Base-by-base conservation (phyloP, 2,113 vertebrate species). In the Turnix velox region DNA sequence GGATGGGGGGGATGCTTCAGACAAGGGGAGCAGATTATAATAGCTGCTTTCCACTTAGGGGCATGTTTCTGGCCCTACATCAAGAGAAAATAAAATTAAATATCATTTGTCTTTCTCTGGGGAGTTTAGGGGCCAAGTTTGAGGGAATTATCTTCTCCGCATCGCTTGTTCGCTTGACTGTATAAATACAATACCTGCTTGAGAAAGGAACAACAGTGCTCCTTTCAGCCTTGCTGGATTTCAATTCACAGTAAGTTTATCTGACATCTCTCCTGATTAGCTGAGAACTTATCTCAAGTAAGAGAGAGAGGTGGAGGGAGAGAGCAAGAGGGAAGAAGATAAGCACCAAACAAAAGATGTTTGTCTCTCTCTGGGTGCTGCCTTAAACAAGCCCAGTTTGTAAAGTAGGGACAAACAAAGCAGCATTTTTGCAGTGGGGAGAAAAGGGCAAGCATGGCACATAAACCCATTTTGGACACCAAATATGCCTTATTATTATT, bases 151-250 rank as follows among this genome's bases (percentile, higher is more conserved):
- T 96, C 95, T 94, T 92, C 90, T 94, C 92, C 4, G 5, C 80
- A 96, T 95, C 68, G 33, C 74, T 58, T 90, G 69, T 80, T 94
- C 90, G 77, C 92, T 95, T 94, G 93, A 63, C 59, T 95, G 90
- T 96, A 79, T 93, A 96, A 94, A 96, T 87, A 96, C 91, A 94
- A 94, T 94, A 93, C 92, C 72, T 93, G 90, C 58, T 94, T 96
- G 93, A 96, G 84, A 88, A 94, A 75, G 74, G 74, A 96, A 86
- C 55, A 93, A 89, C 90, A 85, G 68, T 43, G 77, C 66, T 92
- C 74, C 71, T 93, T 96, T 96, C 92, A 96, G 77, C 55, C 84
- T 80, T 66, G 45, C n/a, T 85, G 91, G 62, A 85, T 94, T 94
- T 94, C 95, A 92, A 61, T 92, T 95, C 93, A 79, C 95, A 80